Evolutionary conservation across 2,888 invertebrate species (phyloP).

Genomic region (Drosophila macrospina): DNA sequence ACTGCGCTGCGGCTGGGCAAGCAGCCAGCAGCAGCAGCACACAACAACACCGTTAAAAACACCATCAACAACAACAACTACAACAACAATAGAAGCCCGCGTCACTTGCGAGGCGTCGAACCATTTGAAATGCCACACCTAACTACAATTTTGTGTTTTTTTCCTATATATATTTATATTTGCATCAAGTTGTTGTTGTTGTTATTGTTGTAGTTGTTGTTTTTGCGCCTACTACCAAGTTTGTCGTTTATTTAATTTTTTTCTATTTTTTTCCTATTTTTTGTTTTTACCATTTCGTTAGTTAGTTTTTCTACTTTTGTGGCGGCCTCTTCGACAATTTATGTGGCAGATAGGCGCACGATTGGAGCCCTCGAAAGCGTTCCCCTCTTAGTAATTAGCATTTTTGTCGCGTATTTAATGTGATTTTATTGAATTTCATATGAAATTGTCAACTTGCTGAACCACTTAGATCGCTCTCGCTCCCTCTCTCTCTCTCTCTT

Average conservation of each 20-base stretch:
- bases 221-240: slow-evolving; percentile 77
- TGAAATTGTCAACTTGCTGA: slow-evolving; percentile 73
- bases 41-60: slow-evolving; percentile 35
- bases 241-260: slow-evolving; percentile 49
- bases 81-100: slow-evolving; percentile 47
- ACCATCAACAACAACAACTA: slow-evolving; percentile 37
- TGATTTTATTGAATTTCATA: slow-evolving; percentile 78
- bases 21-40: slow-evolving; percentile 39
- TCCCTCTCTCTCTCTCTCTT: neutral
- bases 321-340: slow-evolving; percentile 51
- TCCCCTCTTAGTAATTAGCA: slow-evolving; percentile 64
- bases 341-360: slow-evolving; percentile 41
- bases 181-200: slow-evolving; percentile 42
- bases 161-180: slow-evolving; percentile 18
- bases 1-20: slow-evolving; percentile 46
- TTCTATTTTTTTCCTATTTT: slow-evolving; percentile 17
- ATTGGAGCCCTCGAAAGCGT: slow-evolving; percentile 22
- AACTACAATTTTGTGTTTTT: slow-evolving; percentile 67
- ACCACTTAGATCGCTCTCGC: slow-evolving; percentile 65
- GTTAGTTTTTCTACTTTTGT: slow-evolving; percentile 54
- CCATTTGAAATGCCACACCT: slow-evolving; percentile 81
- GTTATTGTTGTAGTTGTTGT: slow-evolving; percentile 52
- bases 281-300: slow-evolving; percentile 29
- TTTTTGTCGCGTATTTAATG: slow-evolving; percentile 80
- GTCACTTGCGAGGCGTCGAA: slow-evolving; percentile 79